Evolutionary conservation across 2,113 vertebrate species (phyloP), one percentile per base, ranked within the genome.

Genomic region (Anhinga rufa): DNA sequence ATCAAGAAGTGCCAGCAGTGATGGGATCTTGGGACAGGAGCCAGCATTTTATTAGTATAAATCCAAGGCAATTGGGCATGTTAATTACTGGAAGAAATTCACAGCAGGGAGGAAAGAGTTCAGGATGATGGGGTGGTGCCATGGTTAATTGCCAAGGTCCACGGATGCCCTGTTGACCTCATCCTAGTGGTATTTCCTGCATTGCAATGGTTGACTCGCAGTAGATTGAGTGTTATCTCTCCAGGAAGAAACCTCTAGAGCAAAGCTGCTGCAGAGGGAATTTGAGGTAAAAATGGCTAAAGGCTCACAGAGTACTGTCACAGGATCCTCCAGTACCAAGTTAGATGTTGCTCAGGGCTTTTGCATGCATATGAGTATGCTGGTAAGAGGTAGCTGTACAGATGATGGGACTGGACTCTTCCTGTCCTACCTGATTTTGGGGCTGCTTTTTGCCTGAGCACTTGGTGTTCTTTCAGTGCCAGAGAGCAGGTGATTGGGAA

Each of bases 11-110:
- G 0, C 61, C 62, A 70, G 75, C 0, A 2, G 6, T 31, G 78
- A 26, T 51, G 62, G 55, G 74, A 69, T 87, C 84, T 80, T 89
- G 77, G 83, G 88, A 72, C 29, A 40, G 62, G 34, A 84, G 57
- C 58, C 91, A 87, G 44, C 3, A 2, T 69, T 85, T 83, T 84
- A 85, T 85, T 65, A 58, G 46, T 74, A 49, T 68, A 91, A 95
- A 91, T 92, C 78, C 71, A 84, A 92, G 71, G 55, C 65, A 84
- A 82, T 74, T 51, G 16, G 60, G 57, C 60, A 22, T 72, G 78
- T 82, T 96, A 95, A 97, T 95, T 95, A 79, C 81, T 79, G 71
- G 52, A 86, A 82, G 66, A 87, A 91, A 91, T 75, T 57, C 72
- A 84, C 70, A 52, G 65, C 57, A 61, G 60, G 58, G 54, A 92